Conservation (phyloP, 2,113 vertebrate species). For the Taxidea taxus region DNA sequence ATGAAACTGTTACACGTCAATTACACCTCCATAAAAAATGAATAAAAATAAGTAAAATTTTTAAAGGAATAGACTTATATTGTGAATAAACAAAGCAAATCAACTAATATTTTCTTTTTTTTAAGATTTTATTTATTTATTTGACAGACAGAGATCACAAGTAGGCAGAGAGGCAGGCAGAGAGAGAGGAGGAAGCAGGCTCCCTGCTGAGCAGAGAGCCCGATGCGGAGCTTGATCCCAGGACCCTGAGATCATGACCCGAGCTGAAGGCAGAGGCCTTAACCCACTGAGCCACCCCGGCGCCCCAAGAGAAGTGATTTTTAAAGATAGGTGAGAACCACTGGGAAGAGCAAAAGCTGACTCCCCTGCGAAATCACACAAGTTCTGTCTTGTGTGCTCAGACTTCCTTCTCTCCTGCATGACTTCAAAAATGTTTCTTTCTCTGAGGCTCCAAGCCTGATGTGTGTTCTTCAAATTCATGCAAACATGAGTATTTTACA, state of each 20-base stretch:
- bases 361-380: not conserved
- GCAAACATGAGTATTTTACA: not conserved
- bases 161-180: no score
- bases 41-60: not conserved
- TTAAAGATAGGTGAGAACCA: not conserved
- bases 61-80: not conserved
- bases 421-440: slow-evolving; percentile 15
- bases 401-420: not conserved
- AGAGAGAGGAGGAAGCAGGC: no score
- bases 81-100: not conserved
- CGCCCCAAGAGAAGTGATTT: not conserved
- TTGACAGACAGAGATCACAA: no score
- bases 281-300: no score
- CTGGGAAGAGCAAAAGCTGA: not conserved
- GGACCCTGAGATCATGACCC: no score
- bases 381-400: not conserved
- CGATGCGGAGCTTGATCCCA: no score
- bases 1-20: not conserved
- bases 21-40: not conserved
- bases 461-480: not conserved
- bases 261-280: no score
- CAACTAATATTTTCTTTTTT: not conserved
- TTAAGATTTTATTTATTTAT: no score
- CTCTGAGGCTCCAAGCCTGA: not conserved
- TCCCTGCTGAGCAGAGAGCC: no score